Base-by-base conservation (phyloP, 2,888 invertebrate genomes). In the Clusia tigrina region DNA sequence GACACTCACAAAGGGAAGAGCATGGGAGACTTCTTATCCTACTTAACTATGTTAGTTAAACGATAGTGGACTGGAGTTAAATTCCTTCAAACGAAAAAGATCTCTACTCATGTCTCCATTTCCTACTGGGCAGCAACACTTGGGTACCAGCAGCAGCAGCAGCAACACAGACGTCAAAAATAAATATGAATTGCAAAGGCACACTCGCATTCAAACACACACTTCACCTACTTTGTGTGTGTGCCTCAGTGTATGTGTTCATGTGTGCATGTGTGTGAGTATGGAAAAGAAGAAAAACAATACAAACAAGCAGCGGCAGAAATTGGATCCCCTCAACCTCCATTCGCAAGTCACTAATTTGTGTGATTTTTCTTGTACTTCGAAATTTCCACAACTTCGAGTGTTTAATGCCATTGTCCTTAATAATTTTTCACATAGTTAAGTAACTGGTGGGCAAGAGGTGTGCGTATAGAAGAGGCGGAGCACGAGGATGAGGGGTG, bases 341-440 rank as follows among this genome's bases (percentile, higher is more conserved):
- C n/a, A n/a, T n/a, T n/a, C n/a, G n/a, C n/a, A 18, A 32, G 23
- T 38, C 55, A 55, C 46, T 23, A 59, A 63, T 60, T 63, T 63
- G 63, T 58, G 42, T 46, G 52, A 52, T 55, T 60, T 59, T 52
- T 58, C 52, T 53, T 26, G 56, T 52, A 52, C 58, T 64, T 59
- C 62, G 25, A 20, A 65, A 67, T 62, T 60, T 65, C 60, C 64
- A 62, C 61, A 61, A 65, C 64, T 66, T 70, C 62, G 65, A 68
- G 70, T 67, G 65, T 62, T 70, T 70, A 70, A 70, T 70, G 68
- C 68, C 51, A 66, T 66, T 68, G 63, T 68, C 46, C 62, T 58
- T 59, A 59, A 63, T 63, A 63, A 59, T 63, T 62, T 63, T 62
- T 20, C 22, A 48, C 48, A 18, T 18, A 2, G 48, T 48, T 6